Conservation (phyloP, 2,888 invertebrate species). For the Drosophila gaucha region DNA sequence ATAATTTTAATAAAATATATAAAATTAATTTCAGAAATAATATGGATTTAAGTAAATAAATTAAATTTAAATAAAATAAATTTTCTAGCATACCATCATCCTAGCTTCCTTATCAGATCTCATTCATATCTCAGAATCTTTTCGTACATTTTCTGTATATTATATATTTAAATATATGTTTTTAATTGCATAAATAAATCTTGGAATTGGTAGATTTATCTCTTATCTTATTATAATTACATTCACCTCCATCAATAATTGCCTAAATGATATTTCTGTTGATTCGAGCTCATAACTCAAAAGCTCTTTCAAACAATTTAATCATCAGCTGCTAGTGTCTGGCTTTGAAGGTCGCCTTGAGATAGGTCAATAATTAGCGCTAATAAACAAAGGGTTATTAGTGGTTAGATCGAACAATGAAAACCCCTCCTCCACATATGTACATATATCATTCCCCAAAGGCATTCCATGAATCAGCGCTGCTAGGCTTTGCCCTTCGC, state of each 20-base stretch:
- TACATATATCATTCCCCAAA: not conserved
- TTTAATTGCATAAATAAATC: not conserved
- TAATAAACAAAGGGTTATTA: constrained; percentile 14
- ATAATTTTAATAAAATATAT: too few species aligned
- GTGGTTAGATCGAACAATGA: constrained; percentile 5
- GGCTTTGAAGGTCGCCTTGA: constrained; percentile 5
- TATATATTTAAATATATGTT: not conserved
- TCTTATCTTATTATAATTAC: constrained; percentile 5
- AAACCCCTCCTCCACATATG: too few species aligned
- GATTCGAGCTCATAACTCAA: constrained; percentile 14
- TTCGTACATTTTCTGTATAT: too few species aligned
- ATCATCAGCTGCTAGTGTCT: constrained; percentile 1
- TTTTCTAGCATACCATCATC: not conserved
- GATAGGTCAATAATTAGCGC: constrained; percentile 31
- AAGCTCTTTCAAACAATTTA: not conserved
- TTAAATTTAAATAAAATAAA: too few species aligned
- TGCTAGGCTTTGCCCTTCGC: constrained; percentile 14
- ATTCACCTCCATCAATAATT: not conserved
- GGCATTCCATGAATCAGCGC: not conserved
- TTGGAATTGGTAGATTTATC: not conserved
- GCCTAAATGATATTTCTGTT: not conserved
- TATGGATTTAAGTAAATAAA: too few species aligned
- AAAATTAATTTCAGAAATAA: too few species aligned
- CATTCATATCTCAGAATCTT: too few species aligned
- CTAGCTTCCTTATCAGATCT: not conserved